These are phyloP conservation scores for Merodon equestris DNA, from an alignment of 2,888 invertebrate genomes.

Conservation along the genomic window DNA sequence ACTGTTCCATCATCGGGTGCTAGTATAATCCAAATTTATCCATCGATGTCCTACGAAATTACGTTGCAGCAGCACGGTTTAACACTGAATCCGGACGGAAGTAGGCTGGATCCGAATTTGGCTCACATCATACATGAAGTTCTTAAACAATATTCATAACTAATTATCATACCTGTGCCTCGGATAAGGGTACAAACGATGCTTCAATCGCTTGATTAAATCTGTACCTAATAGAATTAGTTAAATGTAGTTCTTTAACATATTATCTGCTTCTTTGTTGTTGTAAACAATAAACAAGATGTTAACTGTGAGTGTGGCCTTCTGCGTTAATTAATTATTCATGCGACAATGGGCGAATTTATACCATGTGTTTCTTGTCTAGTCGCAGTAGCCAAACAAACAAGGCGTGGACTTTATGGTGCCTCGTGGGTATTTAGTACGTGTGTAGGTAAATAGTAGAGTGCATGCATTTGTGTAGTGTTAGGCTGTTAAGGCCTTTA, in stretches of 20 bases:
- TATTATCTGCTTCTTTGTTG: too few species aligned
- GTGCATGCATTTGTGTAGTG: too few species aligned
- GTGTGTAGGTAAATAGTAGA: too few species aligned
- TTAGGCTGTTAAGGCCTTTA: too few species aligned
- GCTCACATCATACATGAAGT: slow-evolving; percentile 43
- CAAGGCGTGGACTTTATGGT: too few species aligned
- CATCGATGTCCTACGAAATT: slow-evolving; percentile 46
- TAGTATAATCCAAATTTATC: slow-evolving; percentile 50
- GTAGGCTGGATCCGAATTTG: slow-evolving; percentile 48
- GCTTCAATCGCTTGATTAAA: slow-evolving; percentile 10
- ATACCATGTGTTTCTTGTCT: too few species aligned
- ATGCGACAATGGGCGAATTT: too few species aligned
- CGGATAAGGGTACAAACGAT: not conserved
- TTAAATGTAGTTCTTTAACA: slow-evolving; percentile 5
- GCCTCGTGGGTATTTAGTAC: too few species aligned
- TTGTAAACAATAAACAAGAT: slow-evolving; percentile 40
- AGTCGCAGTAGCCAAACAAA: too few species aligned
- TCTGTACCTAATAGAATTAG: slow-evolving; percentile 36
- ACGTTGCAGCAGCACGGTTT: slow-evolving; percentile 34
- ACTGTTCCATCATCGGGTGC: slow-evolving; percentile 29
- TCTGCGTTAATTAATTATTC: slow-evolving; percentile 24
- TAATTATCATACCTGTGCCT: not conserved
- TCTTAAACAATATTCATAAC: slow-evolving; percentile 25
- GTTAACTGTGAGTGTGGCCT: slow-evolving; percentile 10
- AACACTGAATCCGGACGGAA: slow-evolving; percentile 38